Conservation (phyloP, 1,140 invertebrate genomes). For the Sminthurinus signatus region DNA sequence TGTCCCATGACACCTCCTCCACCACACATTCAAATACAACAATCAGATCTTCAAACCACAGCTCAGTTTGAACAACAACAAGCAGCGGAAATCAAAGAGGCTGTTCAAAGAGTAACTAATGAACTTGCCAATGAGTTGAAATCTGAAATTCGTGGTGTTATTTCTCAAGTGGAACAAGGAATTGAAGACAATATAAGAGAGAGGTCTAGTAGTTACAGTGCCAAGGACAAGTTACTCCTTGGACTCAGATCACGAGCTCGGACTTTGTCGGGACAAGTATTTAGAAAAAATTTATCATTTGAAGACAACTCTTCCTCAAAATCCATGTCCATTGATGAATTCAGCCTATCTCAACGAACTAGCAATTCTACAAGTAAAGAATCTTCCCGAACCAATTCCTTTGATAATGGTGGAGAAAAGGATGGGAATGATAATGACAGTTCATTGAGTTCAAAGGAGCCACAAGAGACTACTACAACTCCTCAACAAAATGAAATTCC, state of each 20-base stretch:
- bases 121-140: constrained; percentile 70
- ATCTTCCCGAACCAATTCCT: too few relatives aligned
- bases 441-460: too few relatives aligned
- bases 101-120: constrained; percentile 23
- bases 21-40: too few relatives aligned
- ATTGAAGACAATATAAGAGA: constrained; percentile 27
- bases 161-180: constrained; percentile 67
- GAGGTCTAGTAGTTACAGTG: constrained; percentile 29
- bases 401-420: too few relatives aligned
- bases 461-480: too few relatives aligned
- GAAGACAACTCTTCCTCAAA: background rate
- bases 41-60: background rate
- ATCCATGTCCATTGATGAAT: too few relatives aligned
- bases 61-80: background rate
- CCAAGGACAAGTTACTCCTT: constrained; percentile 28
- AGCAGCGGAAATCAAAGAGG: constrained; percentile 1
- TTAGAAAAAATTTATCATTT: constrained; percentile 4
- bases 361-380: too few relatives aligned
- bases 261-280: constrained; percentile 30
- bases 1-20: too few relatives aligned
- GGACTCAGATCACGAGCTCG: constrained; percentile 22
- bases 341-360: too few relatives aligned
- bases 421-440: too few relatives aligned
- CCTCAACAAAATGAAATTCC: too few relatives aligned
- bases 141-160: constrained; percentile 70